Base-by-base conservation (phyloP, 2,797 vertebrate species). In the Syngnathus acus region DNA sequence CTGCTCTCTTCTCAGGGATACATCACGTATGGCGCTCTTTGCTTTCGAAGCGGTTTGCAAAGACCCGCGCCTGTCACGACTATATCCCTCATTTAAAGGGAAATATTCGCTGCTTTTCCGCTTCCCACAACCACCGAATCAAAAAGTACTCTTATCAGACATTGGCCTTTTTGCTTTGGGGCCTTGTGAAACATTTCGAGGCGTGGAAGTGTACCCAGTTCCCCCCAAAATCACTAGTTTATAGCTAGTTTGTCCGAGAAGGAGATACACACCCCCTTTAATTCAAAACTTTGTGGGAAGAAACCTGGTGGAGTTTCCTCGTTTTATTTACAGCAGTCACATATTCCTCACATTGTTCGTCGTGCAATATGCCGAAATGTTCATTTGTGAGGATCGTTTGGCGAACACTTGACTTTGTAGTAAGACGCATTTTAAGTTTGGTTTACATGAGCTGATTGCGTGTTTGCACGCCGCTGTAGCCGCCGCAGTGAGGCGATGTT, bases 1-100 rank as follows among this genome's bases (percentile, higher is more conserved):
- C 74, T 73, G 75, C 81, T 84, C 70, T 74, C 64, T 76, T 75
- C 77, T 59, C 66, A 14, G 77, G 69, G 80, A 79, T 62, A 60
- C 81, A 78, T 81, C 84, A 83, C 83, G 83, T 83, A 88, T 88
- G 88, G 89, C 88, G 86, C 87, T 84, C 83, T 90, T 79, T 68
- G 68, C 87, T 83, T 78, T 82, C 74, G 79, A 86, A 37, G 87
- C 83, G 81, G 70, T 80, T 79, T 60, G 77, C 80, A 82, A 84
- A 78, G 72, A 77, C 86, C 78, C 81, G 76, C 81, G 86, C 83
- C 82, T 82, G 83, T 82, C 84, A 82, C 68, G 81, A 76, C 77
- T 48, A 82, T 82, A 79, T 74, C 69, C 71, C 76, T 69, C 84
- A 81, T 79, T 83, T 84, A 88, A 85, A 84, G 82, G 79, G 77